Percentiles rank a stretch among this genome's conserved stretches.
phyloP scores from a whole-genome alignment of 2,888 invertebrate genomes.

The Megalurothrips usitatus region DNA sequence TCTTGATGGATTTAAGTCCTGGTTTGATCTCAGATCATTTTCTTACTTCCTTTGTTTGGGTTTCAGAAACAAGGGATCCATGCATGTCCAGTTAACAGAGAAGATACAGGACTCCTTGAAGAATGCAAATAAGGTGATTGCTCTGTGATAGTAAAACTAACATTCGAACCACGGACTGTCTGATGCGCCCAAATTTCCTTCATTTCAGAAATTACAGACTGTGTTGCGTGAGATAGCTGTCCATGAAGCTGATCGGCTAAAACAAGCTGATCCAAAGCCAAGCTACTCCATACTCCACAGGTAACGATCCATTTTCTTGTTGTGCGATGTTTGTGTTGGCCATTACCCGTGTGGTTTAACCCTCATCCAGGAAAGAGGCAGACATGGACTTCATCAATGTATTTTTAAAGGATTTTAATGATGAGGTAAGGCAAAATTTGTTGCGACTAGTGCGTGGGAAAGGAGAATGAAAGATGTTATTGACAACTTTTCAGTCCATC shows the following conservation, averaged over 20 bases:
- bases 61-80: conserved; percentile 63
- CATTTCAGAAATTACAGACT: conserved; percentile 53
- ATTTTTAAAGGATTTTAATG: conserved; percentile 61
- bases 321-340: not conserved
- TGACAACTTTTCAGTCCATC: conserved; percentile 45
- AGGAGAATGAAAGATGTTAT: not conserved
- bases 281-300: conserved; percentile 56
- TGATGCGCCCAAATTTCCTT: not conserved
- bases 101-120: conserved; percentile 69
- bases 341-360: conserved; percentile 31
- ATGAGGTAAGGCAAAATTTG: conserved; percentile 43
- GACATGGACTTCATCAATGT: conserved; percentile 71
- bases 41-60: conserved; percentile 36
- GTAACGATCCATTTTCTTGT: conserved; percentile 31
- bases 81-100: conserved; percentile 66
- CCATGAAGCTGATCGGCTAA: conserved; percentile 62
- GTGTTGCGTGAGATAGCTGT: conserved; percentile 65
- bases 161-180: too few species aligned
- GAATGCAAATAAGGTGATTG: conserved; percentile 53
- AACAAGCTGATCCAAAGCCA: conserved; percentile 49
- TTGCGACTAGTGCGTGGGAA: not conserved
- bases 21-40: conserved; percentile 29
- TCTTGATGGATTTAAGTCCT: not conserved
- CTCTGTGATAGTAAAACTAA: too few species aligned
- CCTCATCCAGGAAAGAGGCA: conserved; percentile 59